Evolutionary conservation across 92 coral and sea anemone genomes (phyloP).

Genomic region (Paragorgia papillata): DNA sequence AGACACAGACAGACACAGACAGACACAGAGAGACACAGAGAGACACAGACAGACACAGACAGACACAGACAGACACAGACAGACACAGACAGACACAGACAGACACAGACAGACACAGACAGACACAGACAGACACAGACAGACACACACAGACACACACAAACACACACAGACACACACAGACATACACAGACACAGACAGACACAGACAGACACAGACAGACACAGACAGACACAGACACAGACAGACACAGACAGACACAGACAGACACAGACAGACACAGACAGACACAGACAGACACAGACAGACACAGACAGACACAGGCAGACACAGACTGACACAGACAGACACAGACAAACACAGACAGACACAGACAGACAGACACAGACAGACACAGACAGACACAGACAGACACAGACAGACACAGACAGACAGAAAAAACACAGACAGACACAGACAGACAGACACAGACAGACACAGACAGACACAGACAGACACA

Average conservation of each 20-base stretch:
- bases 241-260: not conserved
- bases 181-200: not conserved
- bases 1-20: conserved; percentile 5
- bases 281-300: too few relatives aligned
- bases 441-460: too few relatives aligned
- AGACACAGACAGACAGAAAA: too few relatives aligned
- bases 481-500: too few relatives aligned
- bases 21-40: conserved; percentile 9
- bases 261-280: too few relatives aligned
- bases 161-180: not conserved
- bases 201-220: not conserved
- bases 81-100: not conserved
- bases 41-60: conserved; percentile 5
- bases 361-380: too few relatives aligned
- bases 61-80: not conserved
- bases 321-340: too few relatives aligned
- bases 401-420: too few relatives aligned
- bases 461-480: too few relatives aligned
- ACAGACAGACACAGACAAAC: too few relatives aligned
- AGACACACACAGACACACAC: not conserved
- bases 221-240: not conserved
- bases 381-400: too few relatives aligned
- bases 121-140: not conserved
- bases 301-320: too few relatives aligned
- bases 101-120: not conserved